Evolutionary conservation across 2,113 vertebrate genomes (phyloP), one percentile per base, ranked within the genome.

Genomic region (Antennarius striatus): DNA sequence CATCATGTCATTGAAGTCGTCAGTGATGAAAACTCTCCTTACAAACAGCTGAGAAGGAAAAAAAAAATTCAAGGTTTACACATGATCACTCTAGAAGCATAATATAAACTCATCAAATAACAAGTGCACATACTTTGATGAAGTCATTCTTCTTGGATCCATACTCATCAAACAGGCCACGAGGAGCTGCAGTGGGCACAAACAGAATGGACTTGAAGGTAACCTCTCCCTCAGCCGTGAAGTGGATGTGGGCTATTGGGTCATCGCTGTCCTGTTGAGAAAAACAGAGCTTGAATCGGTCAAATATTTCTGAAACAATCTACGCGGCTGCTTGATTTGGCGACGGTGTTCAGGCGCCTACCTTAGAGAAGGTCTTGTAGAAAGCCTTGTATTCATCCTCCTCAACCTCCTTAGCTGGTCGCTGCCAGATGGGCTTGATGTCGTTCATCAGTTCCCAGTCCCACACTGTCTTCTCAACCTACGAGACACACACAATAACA

Each of bases 1-100:
- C 98, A 99, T 99, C 98, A 99, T 99, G 72, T 99, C 97, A 56
- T 99, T 97, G 93, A 99, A 99, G 80, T 99, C 98, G 3, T 99
- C 98, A 0, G 98, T 99, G 91, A 99, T 99, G 90, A 99, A 99
- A 43, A 99, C 98, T 86, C 98, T 94, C 68, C 97, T 95, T 66
- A 99, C 98, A 4, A 98, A 99, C 3, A 99, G 89, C 98, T 99
- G 84, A 1, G 10, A 56, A 6, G 22, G 42, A 39, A 29, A 82
- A 3, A 46, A 8, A 14, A 6, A 29, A 22, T 29, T 4, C 30
- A 17, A 43, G 42, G 10, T 40, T 43, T 11, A 43, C 42, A 70
- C 1, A 65, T 48, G 22, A 22, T 9, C 2, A 13, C 36, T 3
- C 9, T 45, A 28, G 11, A 56, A 47, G 29, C 13, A 56, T 0